A percentile compares a stretch with the other conserved stretches of the same genome.
Evolutionary conservation across 2,797 vertebrate species (phyloP).

Genomic region (Simalia tracyae): DNA sequence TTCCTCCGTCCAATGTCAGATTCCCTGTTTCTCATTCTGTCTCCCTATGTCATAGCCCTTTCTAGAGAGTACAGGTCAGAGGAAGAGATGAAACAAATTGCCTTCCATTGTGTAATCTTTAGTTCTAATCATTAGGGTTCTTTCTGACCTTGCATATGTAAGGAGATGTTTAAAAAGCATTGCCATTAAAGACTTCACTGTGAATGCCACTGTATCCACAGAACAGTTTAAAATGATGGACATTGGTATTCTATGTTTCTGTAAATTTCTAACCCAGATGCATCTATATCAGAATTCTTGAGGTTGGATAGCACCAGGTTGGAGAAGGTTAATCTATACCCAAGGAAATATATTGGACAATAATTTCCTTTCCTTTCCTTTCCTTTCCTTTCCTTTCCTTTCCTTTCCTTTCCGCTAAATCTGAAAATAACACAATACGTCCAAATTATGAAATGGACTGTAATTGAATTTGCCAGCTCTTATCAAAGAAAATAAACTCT

Average conservation of each 20-base stretch:
- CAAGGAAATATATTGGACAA: not conserved
- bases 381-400: not conserved
- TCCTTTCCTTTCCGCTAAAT: not conserved
- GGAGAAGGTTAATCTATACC: not conserved
- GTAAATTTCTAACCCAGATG: not conserved
- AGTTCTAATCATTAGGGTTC: not conserved
- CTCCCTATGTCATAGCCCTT: not conserved
- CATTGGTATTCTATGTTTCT: not conserved
- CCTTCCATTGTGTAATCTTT: not conserved
- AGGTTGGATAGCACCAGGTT: not conserved
- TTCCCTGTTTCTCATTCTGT: not conserved
- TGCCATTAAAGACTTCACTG: not conserved
- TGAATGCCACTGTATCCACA: not conserved
- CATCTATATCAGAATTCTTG: not conserved
- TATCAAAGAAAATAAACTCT: constrained; percentile 35
- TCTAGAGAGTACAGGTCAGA: not conserved
- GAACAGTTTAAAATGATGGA: not conserved
- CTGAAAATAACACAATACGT: constrained; percentile 1
- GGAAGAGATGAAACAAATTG: not conserved
- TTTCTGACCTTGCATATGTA: not conserved
- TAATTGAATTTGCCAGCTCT: constrained; percentile 37
- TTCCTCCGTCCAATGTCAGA: not conserved
- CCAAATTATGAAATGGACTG: not conserved
- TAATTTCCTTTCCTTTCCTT: not conserved
- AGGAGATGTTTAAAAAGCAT: not conserved